Evolutionary conservation across 2,888 invertebrate species (phyloP).

Genomic region (Lasioglossum pauxillum): DNA sequence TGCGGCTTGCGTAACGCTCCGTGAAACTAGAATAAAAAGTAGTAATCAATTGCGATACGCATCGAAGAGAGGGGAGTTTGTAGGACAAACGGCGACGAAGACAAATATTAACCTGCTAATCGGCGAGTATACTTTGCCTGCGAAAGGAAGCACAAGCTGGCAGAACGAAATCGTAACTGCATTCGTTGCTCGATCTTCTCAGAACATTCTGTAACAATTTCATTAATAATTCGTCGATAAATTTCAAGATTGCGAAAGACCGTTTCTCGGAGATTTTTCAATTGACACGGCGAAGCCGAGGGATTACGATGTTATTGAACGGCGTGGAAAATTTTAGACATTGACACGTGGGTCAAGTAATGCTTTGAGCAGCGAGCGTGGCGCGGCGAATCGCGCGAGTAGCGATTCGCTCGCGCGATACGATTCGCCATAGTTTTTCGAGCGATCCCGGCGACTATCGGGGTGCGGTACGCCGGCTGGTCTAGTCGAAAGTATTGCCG

Average conservation of each 20-base stretch:
- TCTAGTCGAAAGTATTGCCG: constrained; percentile 39
- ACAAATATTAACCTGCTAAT: neutral
- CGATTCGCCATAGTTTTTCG: neutral
- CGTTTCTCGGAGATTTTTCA: neutral
- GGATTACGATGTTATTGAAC: neutral
- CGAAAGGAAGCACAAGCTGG: neutral
- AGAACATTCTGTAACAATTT: neutral
- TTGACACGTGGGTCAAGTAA: neutral
- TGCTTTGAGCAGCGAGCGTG: neutral
- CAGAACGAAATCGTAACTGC: neutral
- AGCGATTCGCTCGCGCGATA: constrained; percentile 22
- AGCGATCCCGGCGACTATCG: neutral
- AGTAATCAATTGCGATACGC: neutral
- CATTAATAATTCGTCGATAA: neutral
- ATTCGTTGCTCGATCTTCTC: neutral
- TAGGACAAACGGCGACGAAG: neutral
- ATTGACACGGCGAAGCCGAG: neutral
- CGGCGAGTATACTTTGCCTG: neutral
- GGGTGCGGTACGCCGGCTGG: neutral
- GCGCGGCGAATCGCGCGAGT: constrained; percentile 10
- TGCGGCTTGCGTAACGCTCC: neutral
- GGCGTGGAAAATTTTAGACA: neutral
- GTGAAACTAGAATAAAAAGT: neutral
- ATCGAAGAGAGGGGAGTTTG: neutral
- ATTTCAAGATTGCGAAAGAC: neutral